Evolutionary conservation across 2,113 vertebrate genomes (phyloP), one percentile per base, ranked within the genome.

Genomic region (Propithecus coquereli): DNA sequence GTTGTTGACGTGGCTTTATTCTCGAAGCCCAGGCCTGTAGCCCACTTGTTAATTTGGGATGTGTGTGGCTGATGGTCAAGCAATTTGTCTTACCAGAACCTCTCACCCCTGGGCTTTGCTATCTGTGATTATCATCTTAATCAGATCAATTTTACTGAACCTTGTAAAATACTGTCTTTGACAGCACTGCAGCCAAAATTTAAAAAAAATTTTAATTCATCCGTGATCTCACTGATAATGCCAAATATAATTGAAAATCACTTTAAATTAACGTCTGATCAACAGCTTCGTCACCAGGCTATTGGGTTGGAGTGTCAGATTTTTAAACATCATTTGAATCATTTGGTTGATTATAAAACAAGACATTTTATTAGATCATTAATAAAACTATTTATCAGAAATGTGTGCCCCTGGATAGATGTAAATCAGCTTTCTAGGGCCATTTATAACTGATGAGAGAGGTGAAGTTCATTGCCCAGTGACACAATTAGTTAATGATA

Each of bases 191-290:
- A 63, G 54, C 52, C 90, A 83, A 66, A 94, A 74, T 45, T 85
- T 50, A 2, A 9, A 70, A 86, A 40, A 70, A 47, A 65, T 11
- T 18, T 65, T 37, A 70, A 71, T 81, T 11, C 57, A 34, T 59
- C 74, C 27, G 43, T 57, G 23, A n/a, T 84, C 91, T 96, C 85
- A 65, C n/a, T 84, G 83, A 94, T 85, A 70, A 92, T 85, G 66
- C n/a, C 71, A 77, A 84, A 45, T 89, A 91, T 97, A 95, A 96
- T 50, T 91, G 32, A 84, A 94, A 96, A 81, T 97, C 77, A 82
- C 37, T 91, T 95, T 94, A 90, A 79, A 96, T 89, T 86, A 79
- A 63, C 77, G 52, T 95, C 83, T 43, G 11, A 34, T 45, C 34
- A 82, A 50, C 47, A 80, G 32, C 81, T 68, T 90, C 45, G 30